Evolutionary conservation across 2,888 invertebrate genomes (phyloP).

Genomic region (Phortica okadai): DNA sequence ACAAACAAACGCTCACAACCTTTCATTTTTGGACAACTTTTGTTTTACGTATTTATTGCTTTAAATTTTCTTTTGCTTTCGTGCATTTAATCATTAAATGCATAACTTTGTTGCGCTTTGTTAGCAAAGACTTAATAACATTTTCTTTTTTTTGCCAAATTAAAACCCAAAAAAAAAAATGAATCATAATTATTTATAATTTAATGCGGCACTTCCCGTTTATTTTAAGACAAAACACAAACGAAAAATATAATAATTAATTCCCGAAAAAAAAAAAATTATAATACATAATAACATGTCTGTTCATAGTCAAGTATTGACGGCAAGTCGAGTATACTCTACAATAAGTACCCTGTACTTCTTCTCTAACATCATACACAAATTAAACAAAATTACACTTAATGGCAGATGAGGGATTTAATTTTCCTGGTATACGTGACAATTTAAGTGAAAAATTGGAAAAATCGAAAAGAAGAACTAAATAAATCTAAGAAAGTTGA

Average conservation of each 20-base stretch:
- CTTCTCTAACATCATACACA: too few relatives aligned
- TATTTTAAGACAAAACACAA: background rate
- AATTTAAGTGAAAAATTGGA: too few relatives aligned
- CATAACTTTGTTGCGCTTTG: slow-evolving; percentile 13
- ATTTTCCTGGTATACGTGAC: too few relatives aligned
- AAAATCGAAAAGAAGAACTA: too few relatives aligned
- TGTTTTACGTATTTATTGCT: background rate
- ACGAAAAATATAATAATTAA: too few relatives aligned
- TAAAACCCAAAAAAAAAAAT: background rate
- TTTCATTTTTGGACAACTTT: background rate
- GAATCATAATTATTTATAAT: background rate
- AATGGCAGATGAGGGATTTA: too few relatives aligned
- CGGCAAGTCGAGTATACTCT: too few relatives aligned
- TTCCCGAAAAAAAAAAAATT: background rate
- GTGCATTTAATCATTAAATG: background rate
- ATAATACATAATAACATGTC: too few relatives aligned
- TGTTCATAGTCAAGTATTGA: too few relatives aligned
- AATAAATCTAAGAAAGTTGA: too few relatives aligned
- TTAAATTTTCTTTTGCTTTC: background rate
- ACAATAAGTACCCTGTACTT: too few relatives aligned
- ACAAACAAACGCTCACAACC: background rate
- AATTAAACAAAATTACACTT: too few relatives aligned
- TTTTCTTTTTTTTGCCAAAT: slow-evolving; percentile 7
- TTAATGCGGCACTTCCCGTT: background rate
- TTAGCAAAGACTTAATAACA: background rate